phyloP scores from a whole-genome alignment of 1,140 invertebrate genomes.

The Temnothorax nylanderi region DNA sequence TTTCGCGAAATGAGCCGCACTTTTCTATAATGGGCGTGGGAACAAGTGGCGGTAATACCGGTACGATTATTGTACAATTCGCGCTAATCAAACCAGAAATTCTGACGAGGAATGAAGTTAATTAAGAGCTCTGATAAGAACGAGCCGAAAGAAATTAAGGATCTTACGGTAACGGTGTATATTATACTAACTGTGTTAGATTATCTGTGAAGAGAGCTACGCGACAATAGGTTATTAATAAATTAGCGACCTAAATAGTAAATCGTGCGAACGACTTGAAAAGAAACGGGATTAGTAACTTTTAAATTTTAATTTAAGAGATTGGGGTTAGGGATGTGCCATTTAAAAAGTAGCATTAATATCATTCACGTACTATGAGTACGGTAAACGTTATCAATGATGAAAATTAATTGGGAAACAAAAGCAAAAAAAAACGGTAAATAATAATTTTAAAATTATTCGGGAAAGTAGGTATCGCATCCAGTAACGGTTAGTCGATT shows the following conservation, averaged over 20 bases:
- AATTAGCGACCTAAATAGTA: neutral
- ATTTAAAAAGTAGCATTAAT: neutral
- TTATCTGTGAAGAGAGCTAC: neutral
- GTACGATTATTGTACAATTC: neutral
- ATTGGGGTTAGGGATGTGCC: neutral
- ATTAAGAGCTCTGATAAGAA: constrained; percentile 10
- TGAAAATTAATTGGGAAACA: neutral
- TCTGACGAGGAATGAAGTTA: neutral
- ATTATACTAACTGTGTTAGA: neutral
- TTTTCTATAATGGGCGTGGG: neutral
- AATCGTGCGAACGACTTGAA: neutral
- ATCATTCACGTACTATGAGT: neutral
- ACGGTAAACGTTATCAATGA: neutral
- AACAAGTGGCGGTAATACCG: neutral
- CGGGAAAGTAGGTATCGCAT: neutral
- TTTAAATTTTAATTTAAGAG: neutral
- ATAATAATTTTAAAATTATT: neutral
- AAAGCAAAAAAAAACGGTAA: neutral
- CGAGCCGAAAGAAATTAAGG: neutral
- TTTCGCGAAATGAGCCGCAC: neutral
- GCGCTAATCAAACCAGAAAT: neutral
- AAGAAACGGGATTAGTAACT: neutral
- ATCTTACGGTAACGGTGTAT: neutral
- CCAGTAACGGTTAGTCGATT: too few relatives aligned
- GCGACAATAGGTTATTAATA: neutral